Conservation (phyloP, 2,888 invertebrate species). For the Meloe dianella region DNA sequence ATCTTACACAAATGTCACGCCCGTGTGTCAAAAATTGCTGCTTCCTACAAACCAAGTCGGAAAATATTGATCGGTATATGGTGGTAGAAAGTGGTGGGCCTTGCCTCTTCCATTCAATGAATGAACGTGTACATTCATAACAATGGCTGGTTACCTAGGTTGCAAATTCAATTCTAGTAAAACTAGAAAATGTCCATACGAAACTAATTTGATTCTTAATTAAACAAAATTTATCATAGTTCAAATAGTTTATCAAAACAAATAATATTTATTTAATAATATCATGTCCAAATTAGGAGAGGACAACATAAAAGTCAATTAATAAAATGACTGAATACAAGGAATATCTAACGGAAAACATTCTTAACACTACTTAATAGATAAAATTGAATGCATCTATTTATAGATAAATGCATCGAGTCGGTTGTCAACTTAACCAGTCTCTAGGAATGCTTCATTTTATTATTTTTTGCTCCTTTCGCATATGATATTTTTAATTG, state of each 20-base stretch:
- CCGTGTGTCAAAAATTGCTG: slow-evolving; percentile 28
- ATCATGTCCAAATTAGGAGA: not conserved
- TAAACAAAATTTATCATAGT: not conserved
- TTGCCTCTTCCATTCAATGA: slow-evolving; percentile 31
- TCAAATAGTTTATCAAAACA: not conserved
- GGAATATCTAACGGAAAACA: not conserved
- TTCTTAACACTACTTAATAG: not conserved
- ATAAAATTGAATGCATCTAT: not conserved
- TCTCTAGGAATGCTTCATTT: not conserved
- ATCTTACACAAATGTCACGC: slow-evolving; percentile 24
- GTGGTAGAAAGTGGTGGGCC: slow-evolving; percentile 25
- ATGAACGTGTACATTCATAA: slow-evolving; percentile 31
- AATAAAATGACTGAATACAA: not conserved
- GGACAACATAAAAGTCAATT: not conserved
- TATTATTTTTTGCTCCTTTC: not conserved
- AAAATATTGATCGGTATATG: slow-evolving; percentile 31
- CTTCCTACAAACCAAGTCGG: slow-evolving; percentile 31
- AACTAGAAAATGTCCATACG: slow-evolving; percentile 22
- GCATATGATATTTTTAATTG: not conserved
- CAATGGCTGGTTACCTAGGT: slow-evolving; percentile 23
- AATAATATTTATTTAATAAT: not conserved
- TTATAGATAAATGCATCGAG: not conserved
- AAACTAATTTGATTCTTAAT: slow-evolving; percentile 21
- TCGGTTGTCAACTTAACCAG: slow-evolving; percentile 1
- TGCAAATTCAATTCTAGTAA: slow-evolving; percentile 22